Percentiles rank a stretch among this genome's conserved stretches.
These are phyloP conservation scores for Tipula helvola DNA, from an alignment of 2,888 invertebrate species.

Conservation along the genomic window DNA sequence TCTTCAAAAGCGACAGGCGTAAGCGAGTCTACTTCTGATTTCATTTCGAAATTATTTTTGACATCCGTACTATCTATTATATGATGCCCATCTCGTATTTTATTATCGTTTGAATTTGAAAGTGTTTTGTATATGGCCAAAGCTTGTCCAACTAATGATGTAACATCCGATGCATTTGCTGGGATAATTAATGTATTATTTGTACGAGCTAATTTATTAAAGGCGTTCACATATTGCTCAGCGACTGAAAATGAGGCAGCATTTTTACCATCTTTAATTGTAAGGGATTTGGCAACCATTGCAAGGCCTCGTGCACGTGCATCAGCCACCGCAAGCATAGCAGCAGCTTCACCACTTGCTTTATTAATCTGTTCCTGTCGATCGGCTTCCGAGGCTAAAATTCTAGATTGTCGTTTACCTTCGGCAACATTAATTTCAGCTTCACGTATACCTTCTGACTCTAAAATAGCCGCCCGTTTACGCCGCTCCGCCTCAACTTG, in stretches of 20 bases:
- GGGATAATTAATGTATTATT: constrained; percentile 93
- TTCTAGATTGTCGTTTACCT: constrained; percentile 82
- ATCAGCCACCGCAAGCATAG: constrained; percentile 79
- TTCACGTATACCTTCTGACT: constrained; percentile 87
- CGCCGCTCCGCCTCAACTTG: constrained; percentile 97
- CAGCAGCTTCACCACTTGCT: constrained; percentile 85
- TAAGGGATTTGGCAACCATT: constrained; percentile 54
- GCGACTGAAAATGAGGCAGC: constrained; percentile 89
- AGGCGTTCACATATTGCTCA: constrained; percentile 91
- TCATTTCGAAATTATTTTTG: not conserved
- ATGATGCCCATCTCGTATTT: not conserved
- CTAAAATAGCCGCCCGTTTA: constrained; percentile 91
- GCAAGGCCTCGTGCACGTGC: constrained; percentile 77
- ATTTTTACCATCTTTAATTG: constrained; percentile 58
- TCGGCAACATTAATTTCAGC: constrained; percentile 97
- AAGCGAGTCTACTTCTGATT: not conserved
- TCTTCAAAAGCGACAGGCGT: not conserved
- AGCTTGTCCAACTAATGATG: constrained; percentile 31
- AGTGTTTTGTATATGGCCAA: constrained; percentile 31
- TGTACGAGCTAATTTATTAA: constrained; percentile 82
- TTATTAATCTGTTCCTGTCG: constrained; percentile 89
- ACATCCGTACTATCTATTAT: not conserved
- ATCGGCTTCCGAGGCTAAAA: constrained; percentile 91
- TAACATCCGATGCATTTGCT: constrained; percentile 58
- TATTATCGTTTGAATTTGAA: constrained; percentile 20